These are phyloP conservation scores for Scatophagus argus DNA, from an alignment of 2,113 vertebrate genomes.

Conservation along the genomic window DNA sequence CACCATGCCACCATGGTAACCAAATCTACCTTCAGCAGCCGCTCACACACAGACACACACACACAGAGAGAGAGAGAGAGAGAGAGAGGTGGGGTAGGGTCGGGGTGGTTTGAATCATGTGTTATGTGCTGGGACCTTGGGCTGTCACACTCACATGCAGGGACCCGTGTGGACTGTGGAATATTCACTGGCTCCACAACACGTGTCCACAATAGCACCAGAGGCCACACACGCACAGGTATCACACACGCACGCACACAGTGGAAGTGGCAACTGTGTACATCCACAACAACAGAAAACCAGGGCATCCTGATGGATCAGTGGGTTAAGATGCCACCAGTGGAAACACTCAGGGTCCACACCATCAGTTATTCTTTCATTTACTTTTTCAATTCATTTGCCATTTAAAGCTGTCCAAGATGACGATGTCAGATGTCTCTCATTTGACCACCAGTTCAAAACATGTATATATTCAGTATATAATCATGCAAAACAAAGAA, in stretches of 20 bases:
- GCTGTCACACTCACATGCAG: constrained; percentile 61
- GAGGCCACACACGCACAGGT: constrained; percentile 19
- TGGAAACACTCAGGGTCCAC: no score
- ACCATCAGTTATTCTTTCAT: no score
- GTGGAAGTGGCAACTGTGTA: constrained; percentile 21
- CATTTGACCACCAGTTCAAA: no score
- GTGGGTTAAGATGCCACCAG: constrained; percentile 48
- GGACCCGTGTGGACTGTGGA: constrained; percentile 48
- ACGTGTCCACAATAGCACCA: constrained; percentile 28
- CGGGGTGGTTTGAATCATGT: constrained; percentile 46
- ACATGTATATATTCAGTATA: no score
- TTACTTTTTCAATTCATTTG: neutral
- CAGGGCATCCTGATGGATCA: neutral
- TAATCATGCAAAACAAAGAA: no score
- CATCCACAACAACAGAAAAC: neutral
- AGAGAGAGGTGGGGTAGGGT: no score
- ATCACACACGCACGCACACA: constrained; percentile 19
- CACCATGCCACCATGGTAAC: constrained; percentile 68
- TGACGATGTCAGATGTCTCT: no score
- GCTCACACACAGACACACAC: constrained; percentile 21
- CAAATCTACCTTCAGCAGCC: constrained; percentile 52
- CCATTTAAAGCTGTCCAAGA: no score
- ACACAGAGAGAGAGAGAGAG: no score
- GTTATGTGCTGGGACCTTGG: constrained; percentile 63
- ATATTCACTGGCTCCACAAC: constrained; percentile 36